phyloP scores from a whole-genome alignment of 2,888 invertebrate species.

The Drosophila melanocephala region DNA sequence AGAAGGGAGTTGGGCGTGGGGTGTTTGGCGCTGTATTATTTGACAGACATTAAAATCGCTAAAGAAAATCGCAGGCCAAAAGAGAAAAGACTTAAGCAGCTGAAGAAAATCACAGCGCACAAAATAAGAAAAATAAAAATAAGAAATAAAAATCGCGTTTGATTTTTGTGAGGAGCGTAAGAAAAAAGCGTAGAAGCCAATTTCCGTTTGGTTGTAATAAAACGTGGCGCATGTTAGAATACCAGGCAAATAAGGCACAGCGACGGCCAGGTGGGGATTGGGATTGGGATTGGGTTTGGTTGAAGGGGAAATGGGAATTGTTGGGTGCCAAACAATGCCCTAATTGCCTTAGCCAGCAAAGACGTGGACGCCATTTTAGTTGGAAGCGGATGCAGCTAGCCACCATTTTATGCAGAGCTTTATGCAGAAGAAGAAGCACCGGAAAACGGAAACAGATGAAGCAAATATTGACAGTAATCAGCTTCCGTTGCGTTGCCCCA shows the following conservation, averaged over 20 bases:
- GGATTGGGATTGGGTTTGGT: constrained; percentile 25
- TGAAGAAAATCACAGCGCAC: constrained; percentile 53
- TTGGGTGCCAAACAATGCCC: constrained; percentile 65
- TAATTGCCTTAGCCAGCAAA: constrained; percentile 64
- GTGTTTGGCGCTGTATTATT: constrained; percentile 20
- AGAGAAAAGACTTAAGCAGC: constrained; percentile 59
- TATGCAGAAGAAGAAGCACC: constrained; percentile 17
- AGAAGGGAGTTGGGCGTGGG: constrained; percentile 4
- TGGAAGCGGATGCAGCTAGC: constrained; percentile 58
- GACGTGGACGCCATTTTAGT: constrained; percentile 51
- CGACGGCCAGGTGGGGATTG: background rate
- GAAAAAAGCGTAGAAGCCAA: constrained; percentile 69
- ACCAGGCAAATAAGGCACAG: constrained; percentile 41
- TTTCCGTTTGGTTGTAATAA: constrained; percentile 76
- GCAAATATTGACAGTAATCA: constrained; percentile 83
- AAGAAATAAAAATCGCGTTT: constrained; percentile 21
- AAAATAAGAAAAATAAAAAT: constrained; percentile 25
- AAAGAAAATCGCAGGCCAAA: constrained; percentile 17
- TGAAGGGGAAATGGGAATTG: constrained; percentile 42
- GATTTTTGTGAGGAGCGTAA: constrained; percentile 41
- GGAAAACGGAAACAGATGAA: constrained; percentile 71
- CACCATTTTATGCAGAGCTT: constrained; percentile 51
- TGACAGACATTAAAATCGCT: constrained; percentile 43
- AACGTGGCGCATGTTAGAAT: constrained; percentile 64
- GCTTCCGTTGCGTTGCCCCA: constrained; percentile 62